A percentile compares a stretch with the other conserved stretches of the same genome.
Conservation (phyloP, 2,113 vertebrate genomes). For the Bothrops jararaca region DNA sequence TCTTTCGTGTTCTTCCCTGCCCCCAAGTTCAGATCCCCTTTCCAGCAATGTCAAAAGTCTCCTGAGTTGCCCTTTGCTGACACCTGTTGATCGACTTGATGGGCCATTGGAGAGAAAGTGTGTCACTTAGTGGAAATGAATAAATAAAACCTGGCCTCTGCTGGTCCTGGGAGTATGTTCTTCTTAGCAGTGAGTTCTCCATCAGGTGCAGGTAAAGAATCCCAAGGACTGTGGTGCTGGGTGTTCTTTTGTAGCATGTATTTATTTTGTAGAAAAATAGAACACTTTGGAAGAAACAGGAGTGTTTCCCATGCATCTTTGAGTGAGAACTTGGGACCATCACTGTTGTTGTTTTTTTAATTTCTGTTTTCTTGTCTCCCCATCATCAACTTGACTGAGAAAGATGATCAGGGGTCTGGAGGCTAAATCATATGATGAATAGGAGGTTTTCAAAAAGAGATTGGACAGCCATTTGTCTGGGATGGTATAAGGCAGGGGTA, state of each 20-base stretch:
- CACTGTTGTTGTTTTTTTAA: neutral
- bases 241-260: neutral
- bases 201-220: neutral
- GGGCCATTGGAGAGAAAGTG: neutral
- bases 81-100: conserved; percentile 11
- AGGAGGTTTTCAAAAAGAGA: too few species aligned
- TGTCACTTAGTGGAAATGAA: neutral
- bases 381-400: neutral
- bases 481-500: too few species aligned
- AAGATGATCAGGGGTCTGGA: too few species aligned
- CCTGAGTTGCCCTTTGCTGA: conserved; percentile 27
- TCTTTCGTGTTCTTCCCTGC: neutral
- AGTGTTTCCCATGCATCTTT: neutral
- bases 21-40: neutral
- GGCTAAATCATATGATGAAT: too few species aligned
- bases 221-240: too few species aligned
- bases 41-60: neutral
- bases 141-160: too few species aligned
- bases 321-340: neutral
- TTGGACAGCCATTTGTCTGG: too few species aligned
- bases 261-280: neutral
- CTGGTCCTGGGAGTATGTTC: neutral
- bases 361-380: neutral
- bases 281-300: neutral
- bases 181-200: neutral